These are phyloP conservation scores for Tryphoninae sp. DNA, from an alignment of 2,888 invertebrate species.

Conservation along the genomic window DNA sequence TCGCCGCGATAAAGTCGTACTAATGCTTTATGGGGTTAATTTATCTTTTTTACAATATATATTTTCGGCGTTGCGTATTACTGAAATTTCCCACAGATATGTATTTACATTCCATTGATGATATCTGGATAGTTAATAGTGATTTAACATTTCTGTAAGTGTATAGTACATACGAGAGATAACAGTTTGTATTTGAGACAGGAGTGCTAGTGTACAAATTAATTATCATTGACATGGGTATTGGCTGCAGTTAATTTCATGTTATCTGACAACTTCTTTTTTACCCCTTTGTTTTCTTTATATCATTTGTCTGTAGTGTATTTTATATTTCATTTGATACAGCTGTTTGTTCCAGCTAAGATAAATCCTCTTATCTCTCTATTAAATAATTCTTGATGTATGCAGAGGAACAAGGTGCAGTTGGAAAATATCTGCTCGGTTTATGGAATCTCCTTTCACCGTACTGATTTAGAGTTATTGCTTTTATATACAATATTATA, in stretches of 20 bases:
- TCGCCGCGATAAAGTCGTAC: neutral
- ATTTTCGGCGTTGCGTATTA: neutral
- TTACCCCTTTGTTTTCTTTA: neutral
- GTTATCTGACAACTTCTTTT: neutral
- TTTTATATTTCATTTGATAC: slow-evolving; percentile 20
- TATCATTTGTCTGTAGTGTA: neutral
- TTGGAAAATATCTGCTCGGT: slow-evolving; percentile 37
- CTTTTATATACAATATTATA: slow-evolving; percentile 1
- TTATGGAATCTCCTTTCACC: slow-evolving; percentile 31
- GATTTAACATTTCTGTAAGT: slow-evolving; percentile 21
- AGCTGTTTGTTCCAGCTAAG: slow-evolving; percentile 5
- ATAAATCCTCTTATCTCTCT: slow-evolving; percentile 25
- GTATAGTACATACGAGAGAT: slow-evolving; percentile 15
- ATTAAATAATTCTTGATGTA: slow-evolving; percentile 29
- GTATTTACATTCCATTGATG: slow-evolving; percentile 19
- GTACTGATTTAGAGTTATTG: slow-evolving; percentile 10
- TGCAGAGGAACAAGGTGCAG: slow-evolving; percentile 29
- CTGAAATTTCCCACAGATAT: neutral
- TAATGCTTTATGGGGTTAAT: neutral
- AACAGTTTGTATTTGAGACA: slow-evolving; percentile 2
- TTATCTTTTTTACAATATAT: slow-evolving; percentile 2
- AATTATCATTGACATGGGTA: neutral
- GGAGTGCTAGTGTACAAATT: slow-evolving; percentile 9
- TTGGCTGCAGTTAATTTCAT: neutral
- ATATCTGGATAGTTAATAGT: slow-evolving; percentile 42